Percentiles rank a stretch among this genome's conserved stretches.
Evolutionary conservation across 2,797 vertebrate species (phyloP).

Genomic region (Labeo calbasu): DNA sequence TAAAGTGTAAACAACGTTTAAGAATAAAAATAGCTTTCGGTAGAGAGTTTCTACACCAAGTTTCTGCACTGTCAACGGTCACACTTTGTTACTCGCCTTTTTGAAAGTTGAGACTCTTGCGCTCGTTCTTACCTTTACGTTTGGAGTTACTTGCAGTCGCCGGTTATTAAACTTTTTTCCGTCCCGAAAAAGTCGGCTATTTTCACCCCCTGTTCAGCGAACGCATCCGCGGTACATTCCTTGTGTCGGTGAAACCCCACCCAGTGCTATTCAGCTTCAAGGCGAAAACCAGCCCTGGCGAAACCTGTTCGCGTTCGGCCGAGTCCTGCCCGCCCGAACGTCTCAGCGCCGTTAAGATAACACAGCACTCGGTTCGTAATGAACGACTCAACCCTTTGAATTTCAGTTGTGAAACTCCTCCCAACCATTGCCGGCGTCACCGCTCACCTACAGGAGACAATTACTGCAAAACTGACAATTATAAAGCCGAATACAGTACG

Average conservation of each 20-base stretch:
- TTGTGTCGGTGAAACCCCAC: conserved; percentile 53
- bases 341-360: conserved; percentile 39
- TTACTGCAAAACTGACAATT: background rate
- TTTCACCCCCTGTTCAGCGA: conserved; percentile 44
- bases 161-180: conserved; percentile 21
- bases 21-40: background rate
- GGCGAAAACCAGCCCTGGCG: conserved; percentile 57
- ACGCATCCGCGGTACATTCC: conserved; percentile 56
- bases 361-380: conserved; percentile 38
- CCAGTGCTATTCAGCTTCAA: conserved; percentile 50
- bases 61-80: conserved; percentile 18
- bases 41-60: background rate
- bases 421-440: conserved; percentile 52
- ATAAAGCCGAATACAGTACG: background rate
- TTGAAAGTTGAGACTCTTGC: background rate
- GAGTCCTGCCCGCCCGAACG: conserved; percentile 46
- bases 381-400: conserved; percentile 47
- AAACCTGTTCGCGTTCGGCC: conserved; percentile 60
- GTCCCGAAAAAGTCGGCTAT: conserved; percentile 20
- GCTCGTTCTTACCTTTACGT: conserved; percentile 53
- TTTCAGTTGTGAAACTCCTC: conserved; percentile 50
- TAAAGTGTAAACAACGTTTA: background rate
- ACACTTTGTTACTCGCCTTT: background rate
- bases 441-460: conserved; percentile 33
- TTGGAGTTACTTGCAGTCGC: conserved; percentile 13